A percentile compares a stretch with the other conserved stretches of the same genome.
Conservation (phyloP, 2,888 invertebrate genomes). For the Drosophila mayaguana region DNA sequence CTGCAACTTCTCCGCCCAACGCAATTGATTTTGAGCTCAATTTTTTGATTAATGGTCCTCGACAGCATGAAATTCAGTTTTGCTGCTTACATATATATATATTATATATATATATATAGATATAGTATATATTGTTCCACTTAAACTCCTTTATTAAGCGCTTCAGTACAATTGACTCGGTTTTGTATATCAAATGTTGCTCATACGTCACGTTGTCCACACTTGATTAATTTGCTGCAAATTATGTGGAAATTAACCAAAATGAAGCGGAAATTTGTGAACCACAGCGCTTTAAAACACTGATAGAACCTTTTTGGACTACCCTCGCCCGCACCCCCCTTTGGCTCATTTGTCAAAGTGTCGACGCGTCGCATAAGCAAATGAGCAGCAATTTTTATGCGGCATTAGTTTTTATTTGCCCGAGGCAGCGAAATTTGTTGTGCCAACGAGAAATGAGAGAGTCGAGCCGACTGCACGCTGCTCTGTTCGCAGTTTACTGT, state of each 20-base stretch:
- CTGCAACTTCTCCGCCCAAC: slow-evolving; percentile 4
- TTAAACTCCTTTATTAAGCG: slow-evolving; percentile 26
- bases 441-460: slow-evolving; percentile 1
- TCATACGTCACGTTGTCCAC: slow-evolving; percentile 30
- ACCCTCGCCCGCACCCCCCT: not conserved
- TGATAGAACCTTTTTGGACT: slow-evolving; percentile 17
- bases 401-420: slow-evolving; percentile 64
- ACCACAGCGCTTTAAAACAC: slow-evolving; percentile 1
- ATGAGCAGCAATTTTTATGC: slow-evolving; percentile 69
- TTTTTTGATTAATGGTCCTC: slow-evolving; percentile 63
- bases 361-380: slow-evolving; percentile 52
- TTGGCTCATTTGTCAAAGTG: slow-evolving; percentile 71
- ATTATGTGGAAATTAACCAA: slow-evolving; percentile 41
- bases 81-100: not conserved
- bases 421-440: slow-evolving; percentile 44
- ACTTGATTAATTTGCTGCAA: slow-evolving; percentile 66
- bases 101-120: slow-evolving; percentile 2
- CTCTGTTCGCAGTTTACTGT: not conserved
- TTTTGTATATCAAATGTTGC: slow-evolving; percentile 18
- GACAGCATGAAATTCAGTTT: slow-evolving; percentile 37
- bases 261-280: slow-evolving; percentile 6
- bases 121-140: not conserved
- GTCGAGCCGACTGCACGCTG: not conserved
- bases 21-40: slow-evolving; percentile 64
- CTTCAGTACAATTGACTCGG: slow-evolving; percentile 23